Evolutionary conservation across 2,888 invertebrate species (phyloP), one percentile per base, ranked within the genome.

Genomic region (Yponomeuta cagnagella): DNA sequence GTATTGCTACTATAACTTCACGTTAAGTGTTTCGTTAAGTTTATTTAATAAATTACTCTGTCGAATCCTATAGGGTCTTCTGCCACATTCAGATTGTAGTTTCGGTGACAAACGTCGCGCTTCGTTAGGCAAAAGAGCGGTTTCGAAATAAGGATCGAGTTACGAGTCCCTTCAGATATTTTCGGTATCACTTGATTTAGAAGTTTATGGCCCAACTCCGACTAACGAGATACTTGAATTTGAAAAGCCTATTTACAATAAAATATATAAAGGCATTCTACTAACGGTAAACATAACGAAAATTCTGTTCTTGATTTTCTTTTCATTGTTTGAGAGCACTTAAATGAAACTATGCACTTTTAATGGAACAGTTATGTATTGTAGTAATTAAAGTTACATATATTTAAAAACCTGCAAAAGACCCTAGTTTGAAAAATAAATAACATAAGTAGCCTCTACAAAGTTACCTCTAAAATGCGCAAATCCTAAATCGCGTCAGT

Each of bases 61-160:
- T 43, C 6, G 8, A 43, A 43, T 43, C 6, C 43, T 1, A 43
- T 8, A 58, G 15, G 52, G 52, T 58, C 52, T 58, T 58, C 52
- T 58, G 52, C 43, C 43, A 43, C 6, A 43, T 58, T 58, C 52
- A 5, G 6, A 3, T 15, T 58, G 15, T 15, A 81, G 83, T 85
- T 84, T 84, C 85, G 71, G 86, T 88, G 89, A 89, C 89, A 89
- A 87, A 87, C 82, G 83, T 80, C 82, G 83, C 86, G 85, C 85
- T 89, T 88, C 86, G 88, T 89, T 89, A 88, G 78, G 77, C 52
- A 58, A 58, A 58, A 77, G 87, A 85, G 85, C 77, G 78, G 83
- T 83, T 84, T 65, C 33, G 31, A 65, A 65, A 31, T 30, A 65
- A 33, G 65, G 30, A 31, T 65, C 30, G 65, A 65, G 65, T 65